Percentiles rank a stretch among this genome's conserved stretches.
Conservation (phyloP, 1,140 invertebrate genomes). For the Cydia amplana region DNA sequence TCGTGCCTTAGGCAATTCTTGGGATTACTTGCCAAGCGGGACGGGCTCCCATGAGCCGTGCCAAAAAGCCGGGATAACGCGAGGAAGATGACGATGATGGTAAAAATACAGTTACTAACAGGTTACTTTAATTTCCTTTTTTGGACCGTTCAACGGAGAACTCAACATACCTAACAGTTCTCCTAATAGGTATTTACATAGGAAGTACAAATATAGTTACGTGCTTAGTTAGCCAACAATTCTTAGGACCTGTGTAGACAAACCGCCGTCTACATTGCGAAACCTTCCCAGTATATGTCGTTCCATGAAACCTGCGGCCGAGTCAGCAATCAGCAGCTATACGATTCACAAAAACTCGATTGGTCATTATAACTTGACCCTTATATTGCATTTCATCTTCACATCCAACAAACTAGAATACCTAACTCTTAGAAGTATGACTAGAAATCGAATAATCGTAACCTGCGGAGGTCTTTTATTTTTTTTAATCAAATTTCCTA, state of each 20-base stretch:
- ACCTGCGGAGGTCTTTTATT: no score
- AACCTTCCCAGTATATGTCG: not conserved
- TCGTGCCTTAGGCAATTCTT: no score
- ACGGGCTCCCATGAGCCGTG: no score
- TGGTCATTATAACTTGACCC: not conserved
- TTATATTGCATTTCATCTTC: no score
- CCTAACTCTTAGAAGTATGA: no score
- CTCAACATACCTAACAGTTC: not conserved
- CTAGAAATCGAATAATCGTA: no score
- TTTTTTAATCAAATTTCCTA: no score
- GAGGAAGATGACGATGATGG: no score
- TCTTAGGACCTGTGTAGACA: constrained; percentile 13
- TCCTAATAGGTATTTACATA: not conserved
- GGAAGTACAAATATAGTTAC: not conserved
- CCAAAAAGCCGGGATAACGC: no score
- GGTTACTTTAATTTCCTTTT: not conserved
- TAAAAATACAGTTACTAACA: no score
- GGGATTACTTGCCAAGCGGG: no score
- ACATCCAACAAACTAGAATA: no score
- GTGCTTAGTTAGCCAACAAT: not conserved
- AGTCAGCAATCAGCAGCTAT: constrained; percentile 3
- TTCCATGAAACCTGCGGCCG: constrained; percentile 10
- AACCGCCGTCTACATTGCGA: constrained; percentile 4
- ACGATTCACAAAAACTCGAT: not conserved
- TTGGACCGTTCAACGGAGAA: not conserved